Evolutionary conservation across 37 sponge, comb jelly and placozoan species (phyloP).

Genomic region (Bolinopsis microptera): DNA sequence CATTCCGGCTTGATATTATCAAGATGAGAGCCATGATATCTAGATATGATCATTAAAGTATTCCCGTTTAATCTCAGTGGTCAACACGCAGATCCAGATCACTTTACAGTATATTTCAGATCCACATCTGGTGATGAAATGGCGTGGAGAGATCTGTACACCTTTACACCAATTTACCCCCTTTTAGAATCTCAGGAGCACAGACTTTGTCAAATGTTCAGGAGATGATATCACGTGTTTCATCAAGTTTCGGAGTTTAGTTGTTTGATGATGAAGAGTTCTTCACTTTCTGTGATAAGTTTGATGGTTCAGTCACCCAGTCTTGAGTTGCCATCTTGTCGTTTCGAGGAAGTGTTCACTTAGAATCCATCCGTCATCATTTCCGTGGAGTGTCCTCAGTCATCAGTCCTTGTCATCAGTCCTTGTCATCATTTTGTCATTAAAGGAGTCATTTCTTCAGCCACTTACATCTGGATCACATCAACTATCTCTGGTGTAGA

Average conservation of each 20-base stretch:
- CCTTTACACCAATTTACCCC: neutral
- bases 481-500: neutral
- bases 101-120: neutral
- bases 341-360: neutral
- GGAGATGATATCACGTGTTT: no score
- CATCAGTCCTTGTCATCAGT: neutral
- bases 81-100: neutral
- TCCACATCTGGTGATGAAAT: no score
- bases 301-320: neutral
- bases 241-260: neutral
- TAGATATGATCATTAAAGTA: neutral
- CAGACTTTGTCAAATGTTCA: neutral
- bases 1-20: neutral
- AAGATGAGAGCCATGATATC: neutral
- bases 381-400: neutral
- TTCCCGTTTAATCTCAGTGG: neutral
- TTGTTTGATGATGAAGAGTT: neutral
- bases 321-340: neutral
- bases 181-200: neutral
- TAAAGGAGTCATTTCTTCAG: neutral
- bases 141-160: no score
- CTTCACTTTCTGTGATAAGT: neutral
- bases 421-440: neutral
- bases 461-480: neutral
- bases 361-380: neutral